Evolutionary conservation across 2,113 vertebrate species (phyloP).

Genomic region (Phalacrocorax pelagicus): DNA sequence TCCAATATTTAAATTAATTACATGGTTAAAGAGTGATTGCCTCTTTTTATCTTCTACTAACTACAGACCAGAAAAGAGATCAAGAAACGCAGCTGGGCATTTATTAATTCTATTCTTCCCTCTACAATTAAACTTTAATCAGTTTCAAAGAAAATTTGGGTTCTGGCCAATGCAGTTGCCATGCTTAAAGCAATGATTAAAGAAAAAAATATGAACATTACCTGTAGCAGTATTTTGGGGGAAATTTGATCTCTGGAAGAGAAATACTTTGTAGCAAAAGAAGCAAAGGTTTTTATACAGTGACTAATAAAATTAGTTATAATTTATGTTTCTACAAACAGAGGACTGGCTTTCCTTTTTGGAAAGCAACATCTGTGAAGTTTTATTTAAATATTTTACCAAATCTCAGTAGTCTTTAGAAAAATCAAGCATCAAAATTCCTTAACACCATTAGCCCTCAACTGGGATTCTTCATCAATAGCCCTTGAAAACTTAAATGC

Average conservation of each 20-base stretch:
- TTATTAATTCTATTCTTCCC: constrained; percentile 51
- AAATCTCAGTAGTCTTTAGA: not conserved
- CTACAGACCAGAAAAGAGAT: constrained; percentile 35
- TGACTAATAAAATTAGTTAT: not conserved
- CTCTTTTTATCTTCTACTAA: constrained; percentile 55
- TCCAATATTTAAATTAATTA: constrained; percentile 66
- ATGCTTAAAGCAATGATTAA: not conserved
- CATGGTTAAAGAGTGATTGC: constrained; percentile 41
- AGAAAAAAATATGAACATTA: not conserved
- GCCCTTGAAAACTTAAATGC: not conserved
- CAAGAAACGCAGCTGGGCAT: constrained; percentile 45
- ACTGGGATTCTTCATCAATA: not conserved
- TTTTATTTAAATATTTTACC: not conserved
- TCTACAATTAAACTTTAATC: constrained; percentile 35
- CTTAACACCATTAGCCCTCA: not conserved
- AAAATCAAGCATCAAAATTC: not conserved
- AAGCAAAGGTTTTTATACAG: not conserved
- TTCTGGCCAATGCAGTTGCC: not conserved
- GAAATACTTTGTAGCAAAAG: not conserved
- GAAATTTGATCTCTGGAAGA: not conserved
- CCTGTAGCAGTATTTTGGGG: not conserved
- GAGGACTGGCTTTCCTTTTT: not conserved
- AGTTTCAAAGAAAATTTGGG: constrained; percentile 41
- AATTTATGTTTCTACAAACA: not conserved
- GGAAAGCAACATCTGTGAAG: not conserved